Evolutionary conservation across 2,113 vertebrate species (phyloP).

Genomic region (Oenanthe melanoleuca): DNA sequence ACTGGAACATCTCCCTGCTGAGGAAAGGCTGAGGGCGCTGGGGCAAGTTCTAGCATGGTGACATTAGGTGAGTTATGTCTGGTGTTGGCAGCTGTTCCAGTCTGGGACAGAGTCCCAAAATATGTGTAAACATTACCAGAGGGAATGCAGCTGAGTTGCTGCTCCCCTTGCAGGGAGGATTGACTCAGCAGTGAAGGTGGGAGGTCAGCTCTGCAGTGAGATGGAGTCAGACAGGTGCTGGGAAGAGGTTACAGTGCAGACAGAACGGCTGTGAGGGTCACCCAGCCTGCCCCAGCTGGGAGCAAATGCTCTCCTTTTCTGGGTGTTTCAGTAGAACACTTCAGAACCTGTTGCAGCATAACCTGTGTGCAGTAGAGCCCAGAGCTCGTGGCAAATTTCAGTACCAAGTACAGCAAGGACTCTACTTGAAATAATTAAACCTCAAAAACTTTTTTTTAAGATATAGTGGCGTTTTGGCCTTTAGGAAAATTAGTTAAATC

Average conservation of each 20-base stretch:
- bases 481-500: not conserved
- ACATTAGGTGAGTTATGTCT: not conserved
- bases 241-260: not conserved
- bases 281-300: not conserved
- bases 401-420: not conserved
- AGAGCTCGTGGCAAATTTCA: not conserved
- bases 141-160: not conserved
- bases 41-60: not conserved
- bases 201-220: not conserved
- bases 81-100: not conserved
- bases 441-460: not conserved
- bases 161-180: not conserved
- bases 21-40: not conserved
- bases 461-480: not conserved
- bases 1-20: not conserved
- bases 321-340: fast-evolving
- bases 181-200: not conserved
- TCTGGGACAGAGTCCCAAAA: not conserved
- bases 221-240: not conserved
- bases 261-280: not conserved
- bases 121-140: not conserved
- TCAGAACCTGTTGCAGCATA: not conserved
- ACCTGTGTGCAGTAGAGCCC: not conserved
- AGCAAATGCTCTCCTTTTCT: not conserved
- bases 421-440: not conserved